A percentile compares a stretch with the other conserved stretches of the same genome.
phyloP scores from a whole-genome alignment of 2,797 vertebrate species.

The Coregonus suidteri region DNA sequence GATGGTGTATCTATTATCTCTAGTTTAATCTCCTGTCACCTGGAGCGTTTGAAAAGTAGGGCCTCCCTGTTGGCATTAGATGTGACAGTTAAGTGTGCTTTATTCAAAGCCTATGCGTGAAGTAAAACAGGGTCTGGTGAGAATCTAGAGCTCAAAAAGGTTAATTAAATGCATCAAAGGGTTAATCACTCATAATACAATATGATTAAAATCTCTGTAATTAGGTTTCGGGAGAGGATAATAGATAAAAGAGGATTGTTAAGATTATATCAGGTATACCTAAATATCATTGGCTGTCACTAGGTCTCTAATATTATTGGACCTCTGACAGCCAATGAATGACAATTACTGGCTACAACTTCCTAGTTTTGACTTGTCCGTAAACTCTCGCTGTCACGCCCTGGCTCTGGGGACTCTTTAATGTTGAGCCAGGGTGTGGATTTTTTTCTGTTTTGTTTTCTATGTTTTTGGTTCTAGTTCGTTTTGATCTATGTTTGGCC shows the following conservation, averaged over 20 bases:
- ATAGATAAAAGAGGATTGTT: slow-evolving; percentile 57
- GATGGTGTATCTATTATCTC: slow-evolving; percentile 51
- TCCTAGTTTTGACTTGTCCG: slow-evolving; percentile 23
- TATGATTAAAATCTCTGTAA: slow-evolving; percentile 80
- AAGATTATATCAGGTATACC: slow-evolving; percentile 61
- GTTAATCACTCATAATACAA: slow-evolving; percentile 79
- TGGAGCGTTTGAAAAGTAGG: slow-evolving; percentile 68
- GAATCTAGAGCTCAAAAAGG: slow-evolving; percentile 72
- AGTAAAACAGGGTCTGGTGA: slow-evolving; percentile 67
- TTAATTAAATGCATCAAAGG: slow-evolving; percentile 80
- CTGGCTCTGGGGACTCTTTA: too few species aligned
- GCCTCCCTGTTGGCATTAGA: slow-evolving; percentile 71
- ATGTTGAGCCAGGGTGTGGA: too few species aligned
- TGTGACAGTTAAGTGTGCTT: slow-evolving; percentile 74
- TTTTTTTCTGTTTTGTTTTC: too few species aligned
- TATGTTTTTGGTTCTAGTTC: too few species aligned
- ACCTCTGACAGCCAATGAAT: slow-evolving; percentile 49
- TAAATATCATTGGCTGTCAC: slow-evolving; percentile 12
- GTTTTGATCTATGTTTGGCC: too few species aligned
- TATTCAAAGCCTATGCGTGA: slow-evolving; percentile 74
- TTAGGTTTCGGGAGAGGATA: slow-evolving; percentile 69
- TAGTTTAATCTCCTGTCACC: slow-evolving; percentile 45
- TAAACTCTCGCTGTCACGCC: background rate
- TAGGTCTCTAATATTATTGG: slow-evolving; percentile 28
- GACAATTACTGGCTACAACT: slow-evolving; percentile 6